Conservation (phyloP, 2,888 invertebrate genomes). For the Drosophila ustulata region DNA sequence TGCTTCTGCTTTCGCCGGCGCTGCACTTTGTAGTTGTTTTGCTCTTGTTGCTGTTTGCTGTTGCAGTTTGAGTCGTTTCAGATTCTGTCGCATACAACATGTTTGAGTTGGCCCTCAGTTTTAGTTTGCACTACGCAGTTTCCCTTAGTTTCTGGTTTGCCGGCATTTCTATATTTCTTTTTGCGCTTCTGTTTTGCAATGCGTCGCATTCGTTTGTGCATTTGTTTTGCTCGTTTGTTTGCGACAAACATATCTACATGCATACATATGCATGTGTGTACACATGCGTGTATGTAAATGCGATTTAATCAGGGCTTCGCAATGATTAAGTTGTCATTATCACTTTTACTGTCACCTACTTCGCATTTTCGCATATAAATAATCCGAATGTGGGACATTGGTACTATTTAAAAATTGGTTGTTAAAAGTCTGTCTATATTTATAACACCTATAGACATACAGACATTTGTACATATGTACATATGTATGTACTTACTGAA, state of each 20-base stretch:
- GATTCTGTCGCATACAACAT: constrained; percentile 42
- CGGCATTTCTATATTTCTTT: constrained; percentile 21
- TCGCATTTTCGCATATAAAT: neutral
- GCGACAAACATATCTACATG: constrained; percentile 32
- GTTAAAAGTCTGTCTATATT: too few relatives aligned
- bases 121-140: constrained; percentile 53
- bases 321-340: constrained; percentile 1
- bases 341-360: constrained; percentile 2
- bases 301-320: constrained; percentile 6
- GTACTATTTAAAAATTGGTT: neutral
- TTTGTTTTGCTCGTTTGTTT: constrained; percentile 59
- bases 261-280: neutral
- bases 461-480: too few relatives aligned
- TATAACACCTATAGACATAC: too few relatives aligned
- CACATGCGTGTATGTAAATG: neutral
- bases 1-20: constrained; percentile 11
- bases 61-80: constrained; percentile 37
- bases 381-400: neutral
- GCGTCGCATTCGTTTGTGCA: constrained; percentile 13
- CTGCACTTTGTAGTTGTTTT: constrained; percentile 62
- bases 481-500: too few relatives aligned
- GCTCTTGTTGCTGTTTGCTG: constrained; percentile 41
- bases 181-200: constrained; percentile 18
- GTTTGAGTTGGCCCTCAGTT: constrained; percentile 56
- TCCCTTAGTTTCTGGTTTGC: constrained; percentile 27